Percentiles rank a stretch among this genome's conserved stretches.
phyloP scores from a whole-genome alignment of 2,888 invertebrate species.

The Orchesellides sinensis region DNA sequence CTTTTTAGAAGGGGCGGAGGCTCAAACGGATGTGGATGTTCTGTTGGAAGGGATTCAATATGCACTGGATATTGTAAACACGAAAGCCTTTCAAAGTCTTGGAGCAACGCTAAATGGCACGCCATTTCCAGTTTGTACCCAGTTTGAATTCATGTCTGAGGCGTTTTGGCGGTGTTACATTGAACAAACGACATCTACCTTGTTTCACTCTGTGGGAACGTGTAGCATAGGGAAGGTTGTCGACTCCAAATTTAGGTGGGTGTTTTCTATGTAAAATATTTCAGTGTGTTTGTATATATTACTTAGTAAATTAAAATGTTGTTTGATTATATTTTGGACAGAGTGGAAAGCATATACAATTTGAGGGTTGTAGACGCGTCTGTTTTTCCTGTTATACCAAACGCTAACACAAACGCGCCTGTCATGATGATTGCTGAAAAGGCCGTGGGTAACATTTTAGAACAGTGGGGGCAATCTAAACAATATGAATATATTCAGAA shows the following conservation, averaged over 20 bases:
- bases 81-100: background rate
- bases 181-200: background rate
- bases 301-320: no score
- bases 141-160: background rate
- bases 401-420: constrained; percentile 8
- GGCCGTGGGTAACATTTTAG: no score
- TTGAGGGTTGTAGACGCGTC: constrained; percentile 42
- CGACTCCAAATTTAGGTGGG: constrained; percentile 5
- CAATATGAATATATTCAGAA: no score
- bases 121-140: background rate
- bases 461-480: no score
- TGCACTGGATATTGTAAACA: background rate
- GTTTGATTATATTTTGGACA: background rate
- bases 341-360: constrained; percentile 13
- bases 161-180: constrained; percentile 2
- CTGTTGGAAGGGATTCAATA: background rate
- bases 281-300: background rate
- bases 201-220: constrained; percentile 9
- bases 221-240: background rate
- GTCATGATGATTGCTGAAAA: constrained; percentile 22
- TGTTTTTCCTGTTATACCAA: constrained; percentile 27
- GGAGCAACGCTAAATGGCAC: background rate
- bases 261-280: background rate
- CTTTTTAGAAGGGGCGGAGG: background rate
- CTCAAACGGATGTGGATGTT: background rate